A percentile compares a stretch with the other conserved stretches of the same genome.
These are phyloP conservation scores for Premnoplex brunnescens DNA, from an alignment of 2,797 vertebrate genomes.

Conservation along the genomic window DNA sequence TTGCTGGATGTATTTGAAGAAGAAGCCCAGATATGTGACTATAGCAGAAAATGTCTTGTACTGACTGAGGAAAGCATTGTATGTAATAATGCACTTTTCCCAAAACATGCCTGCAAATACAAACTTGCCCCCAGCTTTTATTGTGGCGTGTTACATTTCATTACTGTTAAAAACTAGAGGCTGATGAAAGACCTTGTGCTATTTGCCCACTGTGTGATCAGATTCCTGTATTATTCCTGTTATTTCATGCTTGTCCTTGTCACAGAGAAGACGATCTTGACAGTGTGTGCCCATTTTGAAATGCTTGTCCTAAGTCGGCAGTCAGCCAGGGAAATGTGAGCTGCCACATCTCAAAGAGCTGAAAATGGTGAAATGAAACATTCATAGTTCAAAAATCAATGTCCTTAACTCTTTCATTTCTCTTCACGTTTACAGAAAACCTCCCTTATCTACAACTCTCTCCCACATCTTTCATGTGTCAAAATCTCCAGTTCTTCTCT, in stretches of 20 bases:
- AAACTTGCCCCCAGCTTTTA: neutral
- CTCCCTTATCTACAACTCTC: neutral
- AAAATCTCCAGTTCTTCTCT: neutral
- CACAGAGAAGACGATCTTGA: neutral
- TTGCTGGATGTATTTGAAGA: neutral
- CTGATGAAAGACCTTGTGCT: neutral
- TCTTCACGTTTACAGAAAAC: neutral
- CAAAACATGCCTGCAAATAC: neutral
- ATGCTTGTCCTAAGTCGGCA: neutral
- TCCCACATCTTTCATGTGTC: neutral
- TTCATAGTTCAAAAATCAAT: neutral
- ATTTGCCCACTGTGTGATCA: neutral
- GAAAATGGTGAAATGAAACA: neutral
- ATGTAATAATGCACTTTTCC: neutral
- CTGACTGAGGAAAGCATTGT: neutral
- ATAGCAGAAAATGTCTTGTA: neutral
- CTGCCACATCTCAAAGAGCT: neutral
- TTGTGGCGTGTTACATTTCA: neutral
- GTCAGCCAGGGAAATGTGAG: neutral
- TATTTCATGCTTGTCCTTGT: neutral
- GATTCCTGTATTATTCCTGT: neutral
- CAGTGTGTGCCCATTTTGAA: neutral
- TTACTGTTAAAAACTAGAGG: neutral
- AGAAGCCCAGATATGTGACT: rapidly evolving
- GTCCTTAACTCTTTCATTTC: neutral